Conservation (phyloP, 1,140 invertebrate species). For the Subanguina moxae region DNA sequence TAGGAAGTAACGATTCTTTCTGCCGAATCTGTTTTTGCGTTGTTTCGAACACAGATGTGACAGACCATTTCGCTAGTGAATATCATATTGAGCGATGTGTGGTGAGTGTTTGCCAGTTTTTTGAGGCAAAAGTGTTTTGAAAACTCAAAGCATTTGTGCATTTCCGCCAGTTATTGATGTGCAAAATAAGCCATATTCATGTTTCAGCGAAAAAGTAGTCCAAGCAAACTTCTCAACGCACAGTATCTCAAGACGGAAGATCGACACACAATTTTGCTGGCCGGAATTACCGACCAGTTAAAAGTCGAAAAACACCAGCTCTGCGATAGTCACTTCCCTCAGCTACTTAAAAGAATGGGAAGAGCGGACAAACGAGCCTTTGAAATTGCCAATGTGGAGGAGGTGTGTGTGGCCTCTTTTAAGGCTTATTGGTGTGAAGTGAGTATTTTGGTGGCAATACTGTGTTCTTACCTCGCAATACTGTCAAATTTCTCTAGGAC, state of each 20-base stretch:
- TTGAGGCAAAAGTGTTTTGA: neutral
- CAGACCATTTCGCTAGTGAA: conserved; percentile 28
- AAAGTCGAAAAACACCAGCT: conserved; percentile 11
- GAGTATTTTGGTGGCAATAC: neutral
- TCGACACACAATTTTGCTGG: conserved; percentile 18
- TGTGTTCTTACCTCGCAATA: too few relatives aligned
- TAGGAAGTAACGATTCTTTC: conserved; percentile 30
- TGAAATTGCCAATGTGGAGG: conserved; percentile 11
- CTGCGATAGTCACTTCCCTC: conserved; percentile 7
- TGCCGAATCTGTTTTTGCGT: conserved; percentile 16
- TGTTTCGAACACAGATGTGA: conserved; percentile 12
- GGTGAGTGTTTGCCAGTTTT: conserved; percentile 21
- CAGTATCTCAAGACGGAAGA: conserved; percentile 27
- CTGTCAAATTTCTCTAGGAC: conserved; percentile 13
- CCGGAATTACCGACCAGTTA: neutral
- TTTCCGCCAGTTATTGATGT: neutral
- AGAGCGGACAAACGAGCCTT: conserved; percentile 22
- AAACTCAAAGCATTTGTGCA: too few relatives aligned
- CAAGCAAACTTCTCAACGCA: conserved; percentile 36
- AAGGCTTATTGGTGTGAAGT: conserved; percentile 30
- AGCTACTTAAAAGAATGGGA: conserved; percentile 16
- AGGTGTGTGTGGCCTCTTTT: conserved; percentile 11
- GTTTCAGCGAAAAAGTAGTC: conserved; percentile 18
- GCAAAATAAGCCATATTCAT: neutral
- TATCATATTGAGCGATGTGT: conserved; percentile 32